Evolutionary conservation across 1,140 invertebrate species (phyloP), one percentile per base, ranked within the genome.

Genomic region (Aleiodes sp.): DNA sequence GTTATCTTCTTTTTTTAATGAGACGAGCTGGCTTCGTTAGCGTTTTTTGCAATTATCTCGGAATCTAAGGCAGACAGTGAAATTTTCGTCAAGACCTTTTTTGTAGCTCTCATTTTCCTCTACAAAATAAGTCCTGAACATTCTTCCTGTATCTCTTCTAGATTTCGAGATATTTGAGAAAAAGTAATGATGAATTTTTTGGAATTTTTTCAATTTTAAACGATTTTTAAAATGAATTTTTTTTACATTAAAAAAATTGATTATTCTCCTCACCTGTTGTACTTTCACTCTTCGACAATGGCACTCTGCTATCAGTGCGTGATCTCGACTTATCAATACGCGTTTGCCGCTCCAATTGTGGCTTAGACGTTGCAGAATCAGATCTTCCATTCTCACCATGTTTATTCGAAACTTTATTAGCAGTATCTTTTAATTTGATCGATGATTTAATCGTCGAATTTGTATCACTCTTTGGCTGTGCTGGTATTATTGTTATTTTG

Each of bases 401-500:
- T 73, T 85, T 86, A 29, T 71, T 65, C 7, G 75, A 56, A 59
- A 79, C 66, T 72, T 77, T 74, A 74, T 81, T 73, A 64, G 73
- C 64, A 61, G 29, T 68, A 4, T 46, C 12, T 35, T 37, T 37
- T 14, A 29, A 10, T 65, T 65, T 57, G 14, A 21, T 28, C 4
- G 41, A 41, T 12, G 57, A 9, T 68, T 69, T 69, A 46, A 31
- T 29, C 9, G 59, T 77, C 73, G 78, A 64, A 61, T 74, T 76
- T 57, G 81, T 83, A 41, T 82, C 80, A 68, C 67, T 84, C 59
- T 80, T 82, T 35, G 76, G 72, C 68, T 85, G 82, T 14, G 83
- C 80, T 8, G 86, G 86, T 65, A 85, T 80, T 75, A 87, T 87
- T 37, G 82, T 87, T 70, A 87, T 83, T 80, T 88, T 87, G 72